Evolutionary conservation across 2,888 invertebrate genomes (phyloP), one percentile per base, ranked within the genome.

Genomic region (Papilio demoleus): DNA sequence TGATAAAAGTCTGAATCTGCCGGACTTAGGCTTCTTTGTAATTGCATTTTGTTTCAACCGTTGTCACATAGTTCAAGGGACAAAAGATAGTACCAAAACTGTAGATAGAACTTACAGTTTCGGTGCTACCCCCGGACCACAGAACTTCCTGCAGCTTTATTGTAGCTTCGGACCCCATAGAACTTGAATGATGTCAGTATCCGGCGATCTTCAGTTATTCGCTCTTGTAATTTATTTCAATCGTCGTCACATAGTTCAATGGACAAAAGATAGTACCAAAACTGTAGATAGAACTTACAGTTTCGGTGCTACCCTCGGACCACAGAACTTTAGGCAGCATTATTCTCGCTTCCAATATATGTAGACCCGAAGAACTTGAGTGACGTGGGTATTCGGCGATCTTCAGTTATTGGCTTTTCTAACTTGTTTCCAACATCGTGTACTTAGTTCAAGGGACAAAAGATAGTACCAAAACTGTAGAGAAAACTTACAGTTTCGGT

Each of bases 71-170:
- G 40, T 40, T 40, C 40, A 40, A 40, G 40, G 40, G n/a, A 40
- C 40, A n/a, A 40, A 40, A 40, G 40, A 40, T 40, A 40, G 40
- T 40, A 40, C n/a, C 40, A n/a, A 40, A 40, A 40, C n/a, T n/a
- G 40, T 40, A 40, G 40, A 40, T 40, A 40, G 40, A 40, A 40
- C n/a, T 40, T 40, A 40, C 40, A n/a, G 40, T 17, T 42, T 42
- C 42, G 42, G 42, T 42, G 42, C 42, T 42, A 42, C n/a, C 42
- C 42, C 6, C 42, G 17, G n/a, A 5, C 42, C 42, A 17, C 12
- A 42, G 42, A 42, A 42, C 31, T 31, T 31, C 31, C 6, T 31
- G 31, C 4, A n/a, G 14, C 22, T 22, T 47, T 1, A 4, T 22
- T 47, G 3, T 31, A n/a, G 4, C 22, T 22, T 47, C 8, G 47